phyloP scores from a whole-genome alignment of 2,888 invertebrate species.

The Flexamia atlantica region DNA sequence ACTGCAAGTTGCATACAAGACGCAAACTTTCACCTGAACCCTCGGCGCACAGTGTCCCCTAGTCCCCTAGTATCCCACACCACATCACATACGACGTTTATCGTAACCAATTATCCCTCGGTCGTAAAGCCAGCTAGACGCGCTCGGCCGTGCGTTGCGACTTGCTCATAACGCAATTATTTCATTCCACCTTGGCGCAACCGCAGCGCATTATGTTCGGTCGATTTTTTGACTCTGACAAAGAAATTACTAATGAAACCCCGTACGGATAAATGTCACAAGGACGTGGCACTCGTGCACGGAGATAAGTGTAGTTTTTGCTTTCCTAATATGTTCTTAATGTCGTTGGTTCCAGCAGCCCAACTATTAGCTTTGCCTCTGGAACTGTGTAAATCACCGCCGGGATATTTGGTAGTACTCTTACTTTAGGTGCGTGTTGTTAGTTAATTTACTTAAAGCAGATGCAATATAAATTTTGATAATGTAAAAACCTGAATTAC shows the following conservation, averaged over 20 bases:
- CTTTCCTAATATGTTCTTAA: constrained; percentile 54
- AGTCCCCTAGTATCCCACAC: background rate
- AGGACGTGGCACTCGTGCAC: constrained; percentile 49
- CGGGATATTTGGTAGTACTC: too few relatives aligned
- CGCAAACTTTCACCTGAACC: too few relatives aligned
- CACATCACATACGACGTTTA: constrained; percentile 19
- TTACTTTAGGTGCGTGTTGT: too few relatives aligned
- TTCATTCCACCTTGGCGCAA: constrained; percentile 56
- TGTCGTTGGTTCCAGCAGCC: constrained; percentile 34
- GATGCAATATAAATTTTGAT: too few relatives aligned
- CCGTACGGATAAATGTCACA: constrained; percentile 53
- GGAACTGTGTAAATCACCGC: background rate
- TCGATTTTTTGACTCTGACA: constrained; percentile 51
- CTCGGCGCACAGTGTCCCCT: too few relatives aligned
- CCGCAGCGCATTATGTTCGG: constrained; percentile 50
- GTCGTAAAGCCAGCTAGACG: background rate
- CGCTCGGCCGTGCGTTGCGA: constrained; percentile 49
- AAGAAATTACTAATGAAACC: constrained; percentile 57
- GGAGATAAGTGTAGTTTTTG: constrained; percentile 52
- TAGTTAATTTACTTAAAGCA: too few relatives aligned
- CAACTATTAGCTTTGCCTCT: background rate
- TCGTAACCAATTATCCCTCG: constrained; percentile 36
- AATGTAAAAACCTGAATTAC: too few relatives aligned
- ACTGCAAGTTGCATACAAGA: too few relatives aligned
- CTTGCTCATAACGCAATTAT: constrained; percentile 50